Evolutionary conservation across 2,797 vertebrate genomes (phyloP), one percentile per base, ranked within the genome.

Genomic region (Clarias pachynema): DNA sequence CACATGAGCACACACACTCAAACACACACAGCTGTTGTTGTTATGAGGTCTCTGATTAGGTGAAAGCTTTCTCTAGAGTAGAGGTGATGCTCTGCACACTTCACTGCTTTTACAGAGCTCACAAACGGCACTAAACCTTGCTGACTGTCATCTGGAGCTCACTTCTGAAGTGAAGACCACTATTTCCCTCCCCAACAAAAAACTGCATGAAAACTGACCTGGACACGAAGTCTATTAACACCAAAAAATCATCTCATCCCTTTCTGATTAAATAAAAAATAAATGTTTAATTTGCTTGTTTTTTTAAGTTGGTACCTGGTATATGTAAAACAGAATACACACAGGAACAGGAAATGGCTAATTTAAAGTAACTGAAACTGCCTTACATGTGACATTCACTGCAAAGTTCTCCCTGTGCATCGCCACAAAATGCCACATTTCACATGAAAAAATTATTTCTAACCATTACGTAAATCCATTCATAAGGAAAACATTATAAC

Each of bases 91-190:
- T 77, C 62, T 77, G 69, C 2, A 3, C 69, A 84, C 82, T 69
- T 87, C 82, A 73, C 73, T 79, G 81, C 73, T 59, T 80, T 87
- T 84, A 87, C 77, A 87, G 34, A 72, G 60, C 69, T 81, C 86
- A 84, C 77, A 87, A 81, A 84, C 74, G 9, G 78, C 56, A 69
- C 59, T 75, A 29, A 87, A 66, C 83, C 66, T 22, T 68, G 53
- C 60, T 37, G 65, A n/a, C 75, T 34, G 77, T 40, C 53, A 77
- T 81, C 22, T 81, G 83, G 14, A 57, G 34, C 49, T 69, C 59
- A 44, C 40, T 62, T 65, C 20, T 40, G 65, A 22, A n/a, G 63
- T 24, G 16, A 68, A 62, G 8, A 8, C 60, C 31, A 56, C 68
- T 31, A 79, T 34, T 63, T 24, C 53, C 65, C 49, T 44, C 10